Conservation (phyloP, 2,888 invertebrate genomes). For the Aricia artaxerxes region DNA sequence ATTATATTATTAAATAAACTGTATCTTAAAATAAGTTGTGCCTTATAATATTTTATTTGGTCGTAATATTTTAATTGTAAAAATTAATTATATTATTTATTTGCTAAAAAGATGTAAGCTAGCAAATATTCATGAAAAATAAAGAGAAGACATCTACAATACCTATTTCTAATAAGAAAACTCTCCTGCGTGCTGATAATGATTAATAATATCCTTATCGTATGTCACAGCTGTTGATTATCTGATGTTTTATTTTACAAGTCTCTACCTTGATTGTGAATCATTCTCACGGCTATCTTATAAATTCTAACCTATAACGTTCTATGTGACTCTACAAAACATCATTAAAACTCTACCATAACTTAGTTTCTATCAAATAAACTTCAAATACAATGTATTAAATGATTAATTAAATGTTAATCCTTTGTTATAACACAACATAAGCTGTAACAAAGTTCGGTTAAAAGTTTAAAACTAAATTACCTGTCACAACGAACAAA, state of each 20-base stretch:
- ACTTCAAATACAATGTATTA: neutral
- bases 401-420: neutral
- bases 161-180: neutral
- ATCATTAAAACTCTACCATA: neutral
- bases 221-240: slow-evolving; percentile 8
- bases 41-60: too few relatives aligned
- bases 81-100: too few relatives aligned
- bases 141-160: neutral
- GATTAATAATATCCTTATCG: slow-evolving; percentile 1
- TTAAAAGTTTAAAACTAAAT: slow-evolving; percentile 46
- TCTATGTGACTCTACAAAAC: neutral
- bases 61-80: too few relatives aligned
- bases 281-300: slow-evolving; percentile 38
- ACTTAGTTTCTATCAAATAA: neutral
- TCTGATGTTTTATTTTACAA: slow-evolving; percentile 12
- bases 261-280: slow-evolving; percentile 1
- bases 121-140: too few relatives aligned
- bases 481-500: slow-evolving; percentile 74
- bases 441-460: slow-evolving; percentile 12
- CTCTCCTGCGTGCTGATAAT: neutral
- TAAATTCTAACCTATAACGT: slow-evolving; percentile 32
- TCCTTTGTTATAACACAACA: neutral
- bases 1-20: too few relatives aligned
- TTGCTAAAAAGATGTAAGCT: too few relatives aligned
- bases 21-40: too few relatives aligned